Base-by-base conservation (phyloP, 2,797 vertebrate species). In the Rhadinocentrus ornatus region DNA sequence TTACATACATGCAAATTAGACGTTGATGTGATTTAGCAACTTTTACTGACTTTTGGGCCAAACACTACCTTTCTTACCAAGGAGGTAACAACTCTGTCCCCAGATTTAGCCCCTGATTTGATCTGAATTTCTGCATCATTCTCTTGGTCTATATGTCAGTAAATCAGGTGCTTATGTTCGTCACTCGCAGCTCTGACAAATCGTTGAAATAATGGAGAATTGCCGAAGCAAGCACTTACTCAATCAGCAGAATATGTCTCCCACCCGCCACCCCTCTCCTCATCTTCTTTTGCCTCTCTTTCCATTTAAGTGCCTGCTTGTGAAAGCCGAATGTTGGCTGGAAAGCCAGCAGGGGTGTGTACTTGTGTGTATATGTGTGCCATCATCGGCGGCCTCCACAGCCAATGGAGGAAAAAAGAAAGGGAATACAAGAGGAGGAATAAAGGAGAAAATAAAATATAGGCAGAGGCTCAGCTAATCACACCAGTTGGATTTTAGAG, bases 241-340 rank as follows among this genome's bases (percentile, higher is more conserved):
- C 85, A 91, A 91, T 90, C 88, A 91, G 83, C 88, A 91, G 84
- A 89, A 92, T 89, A 88, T 90, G 83, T 77, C 68, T 71, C 41
- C 57, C 52, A n/a, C 66, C 57, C 54, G 31, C 58, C 60, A 54
- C 27, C 16, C 62, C 48, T 48, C 46, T 48, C 24, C 20, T 32
- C 26, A 37, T 54, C 63, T 27, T 56, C 34, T 24, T 13, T 34
- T 15, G 55, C 52, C 60, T 65, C 31, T 31, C 31, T 39, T 34
- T 69, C 44, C 18, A 0, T 13, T 13, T 2, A 16, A 62, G 37
- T 52, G 59, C 27, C 20, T 31, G 3, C 50, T 39, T 61, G 50
- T 64, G 56, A 57, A 80, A 59, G 77, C 66, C 73, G 86, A 88
- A 86, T 2, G 52, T 77, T 86, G 74, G 79, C 86, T 74, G 26